These are phyloP conservation scores for Perca flavescens DNA, from an alignment of 2,113 vertebrate genomes.

Conservation along the genomic window DNA sequence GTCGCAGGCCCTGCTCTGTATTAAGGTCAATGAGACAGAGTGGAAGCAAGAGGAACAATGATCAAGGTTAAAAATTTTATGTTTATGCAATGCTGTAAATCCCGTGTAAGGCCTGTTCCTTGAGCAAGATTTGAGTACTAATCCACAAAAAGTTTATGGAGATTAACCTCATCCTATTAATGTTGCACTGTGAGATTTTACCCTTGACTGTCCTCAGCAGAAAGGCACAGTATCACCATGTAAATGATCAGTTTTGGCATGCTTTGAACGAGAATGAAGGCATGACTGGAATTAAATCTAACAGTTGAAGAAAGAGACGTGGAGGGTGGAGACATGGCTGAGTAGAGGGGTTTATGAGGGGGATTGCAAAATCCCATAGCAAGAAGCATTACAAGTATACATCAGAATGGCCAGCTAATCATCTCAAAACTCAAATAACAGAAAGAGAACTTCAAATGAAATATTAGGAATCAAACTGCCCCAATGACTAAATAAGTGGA, in stretches of 20 bases:
- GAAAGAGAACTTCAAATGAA: neutral
- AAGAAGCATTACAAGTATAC: conserved; percentile 25
- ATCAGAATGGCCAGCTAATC: conserved; percentile 29
- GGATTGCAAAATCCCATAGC: neutral
- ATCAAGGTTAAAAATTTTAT: conserved; percentile 18
- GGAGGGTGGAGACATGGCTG: neutral
- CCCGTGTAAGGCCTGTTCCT: conserved; percentile 46
- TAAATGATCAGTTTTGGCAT: conserved; percentile 49
- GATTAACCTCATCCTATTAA: conserved; percentile 63
- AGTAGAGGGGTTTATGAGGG: conserved; percentile 2
- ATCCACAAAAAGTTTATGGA: conserved; percentile 52
- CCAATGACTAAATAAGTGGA: conserved; percentile 4
- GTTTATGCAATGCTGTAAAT: conserved; percentile 40
- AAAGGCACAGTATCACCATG: conserved; percentile 31
- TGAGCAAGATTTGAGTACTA: conserved; percentile 38
- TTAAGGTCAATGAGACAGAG: conserved; percentile 48
- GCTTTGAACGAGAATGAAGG: conserved; percentile 29
- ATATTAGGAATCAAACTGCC: conserved; percentile 14
- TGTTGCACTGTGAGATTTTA: conserved; percentile 44
- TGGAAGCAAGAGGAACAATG: conserved; percentile 18
- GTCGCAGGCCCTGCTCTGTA: neutral
- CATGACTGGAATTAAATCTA: conserved; percentile 58
- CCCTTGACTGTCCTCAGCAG: conserved; percentile 49
- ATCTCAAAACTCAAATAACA: conserved; percentile 16
- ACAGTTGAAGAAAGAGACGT: conserved; percentile 20